phyloP scores from a whole-genome alignment of 2,113 vertebrate species.

The Casuarius casuarius region DNA sequence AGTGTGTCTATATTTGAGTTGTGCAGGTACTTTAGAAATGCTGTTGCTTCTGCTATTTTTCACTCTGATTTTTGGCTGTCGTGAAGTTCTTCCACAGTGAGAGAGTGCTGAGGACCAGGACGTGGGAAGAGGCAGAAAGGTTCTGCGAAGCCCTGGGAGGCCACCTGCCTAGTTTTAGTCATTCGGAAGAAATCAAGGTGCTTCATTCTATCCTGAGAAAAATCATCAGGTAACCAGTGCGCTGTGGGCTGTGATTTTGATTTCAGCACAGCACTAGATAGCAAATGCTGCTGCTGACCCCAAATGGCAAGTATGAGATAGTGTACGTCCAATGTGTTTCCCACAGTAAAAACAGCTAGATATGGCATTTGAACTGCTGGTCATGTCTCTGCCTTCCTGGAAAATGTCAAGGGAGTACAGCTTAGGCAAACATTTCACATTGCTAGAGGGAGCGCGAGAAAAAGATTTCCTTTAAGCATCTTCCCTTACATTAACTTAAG shows the following conservation, averaged over 20 bases:
- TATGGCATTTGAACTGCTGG: conserved; percentile 33
- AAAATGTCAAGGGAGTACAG: conserved; percentile 29
- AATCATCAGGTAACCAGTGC: conserved; percentile 83
- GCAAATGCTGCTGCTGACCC: neutral
- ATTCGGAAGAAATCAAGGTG: conserved; percentile 77
- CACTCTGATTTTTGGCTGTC: neutral
- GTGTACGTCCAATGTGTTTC: neutral
- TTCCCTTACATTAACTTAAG: neutral
- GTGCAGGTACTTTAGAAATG: neutral
- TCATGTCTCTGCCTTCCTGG: conserved; percentile 2
- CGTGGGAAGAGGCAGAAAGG: conserved; percentile 93
- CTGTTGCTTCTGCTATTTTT: neutral
- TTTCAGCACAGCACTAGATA: rapidly evolving
- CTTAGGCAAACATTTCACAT: neutral
- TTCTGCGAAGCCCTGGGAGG: conserved; percentile 92
- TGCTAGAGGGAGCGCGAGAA: neutral
- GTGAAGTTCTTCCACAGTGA: conserved; percentile 90
- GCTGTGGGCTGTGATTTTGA: neutral
- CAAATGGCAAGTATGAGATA: neutral
- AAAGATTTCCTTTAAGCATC: neutral
- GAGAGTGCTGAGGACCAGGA: conserved; percentile 87
- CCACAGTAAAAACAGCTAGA: neutral
- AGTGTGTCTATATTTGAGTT: neutral
- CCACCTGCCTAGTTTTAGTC: conserved; percentile 88
- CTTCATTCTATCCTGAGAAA: conserved; percentile 82